Percentiles rank a stretch among this genome's conserved stretches.
Evolutionary conservation across 2,888 invertebrate species (phyloP).

Genomic region (Coenonympha glycerion): DNA sequence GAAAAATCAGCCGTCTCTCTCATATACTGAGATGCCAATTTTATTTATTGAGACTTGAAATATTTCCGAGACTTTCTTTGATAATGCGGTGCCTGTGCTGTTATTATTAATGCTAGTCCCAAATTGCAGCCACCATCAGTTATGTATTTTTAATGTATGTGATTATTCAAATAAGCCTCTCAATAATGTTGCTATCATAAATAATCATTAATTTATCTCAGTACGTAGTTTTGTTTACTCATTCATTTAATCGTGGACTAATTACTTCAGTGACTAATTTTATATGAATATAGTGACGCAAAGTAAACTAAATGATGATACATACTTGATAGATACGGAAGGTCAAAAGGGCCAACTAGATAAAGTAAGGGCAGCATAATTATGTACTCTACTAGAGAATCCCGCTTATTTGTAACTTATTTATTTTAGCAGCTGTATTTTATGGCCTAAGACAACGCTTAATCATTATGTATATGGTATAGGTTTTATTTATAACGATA

Average conservation of each 20-base stretch:
- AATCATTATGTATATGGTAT: slow-evolving; percentile 3
- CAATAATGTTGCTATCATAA: slow-evolving; percentile 13
- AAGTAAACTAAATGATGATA: slow-evolving; percentile 9
- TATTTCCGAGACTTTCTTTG: slow-evolving; percentile 4
- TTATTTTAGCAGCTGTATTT: slow-evolving; percentile 19
- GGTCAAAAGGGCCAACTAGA: slow-evolving; percentile 15
- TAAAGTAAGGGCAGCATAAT: slow-evolving; percentile 8
- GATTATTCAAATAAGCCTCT: slow-evolving; percentile 17
- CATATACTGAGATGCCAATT: neutral
- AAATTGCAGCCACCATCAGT: slow-evolving; percentile 55
- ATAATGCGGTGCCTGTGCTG: slow-evolving; percentile 16
- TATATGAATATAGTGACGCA: slow-evolving; percentile 10
- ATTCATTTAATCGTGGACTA: slow-evolving; percentile 17
- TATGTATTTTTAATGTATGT: slow-evolving; percentile 17
- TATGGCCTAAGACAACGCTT: slow-evolving; percentile 22
- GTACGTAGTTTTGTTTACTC: slow-evolving; percentile 26
- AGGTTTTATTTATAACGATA: slow-evolving; percentile 8
- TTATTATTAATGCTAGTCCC: slow-evolving; percentile 55
- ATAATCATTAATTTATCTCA: slow-evolving; percentile 17
- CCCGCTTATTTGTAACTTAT: neutral
- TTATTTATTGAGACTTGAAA: neutral
- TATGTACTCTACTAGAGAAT: neutral
- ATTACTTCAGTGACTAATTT: slow-evolving; percentile 17
- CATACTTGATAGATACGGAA: slow-evolving; percentile 10
- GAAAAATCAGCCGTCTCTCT: slow-evolving; percentile 1